Conservation (phyloP, 2,797 vertebrate species). For the Oreortyx pictus region DNA sequence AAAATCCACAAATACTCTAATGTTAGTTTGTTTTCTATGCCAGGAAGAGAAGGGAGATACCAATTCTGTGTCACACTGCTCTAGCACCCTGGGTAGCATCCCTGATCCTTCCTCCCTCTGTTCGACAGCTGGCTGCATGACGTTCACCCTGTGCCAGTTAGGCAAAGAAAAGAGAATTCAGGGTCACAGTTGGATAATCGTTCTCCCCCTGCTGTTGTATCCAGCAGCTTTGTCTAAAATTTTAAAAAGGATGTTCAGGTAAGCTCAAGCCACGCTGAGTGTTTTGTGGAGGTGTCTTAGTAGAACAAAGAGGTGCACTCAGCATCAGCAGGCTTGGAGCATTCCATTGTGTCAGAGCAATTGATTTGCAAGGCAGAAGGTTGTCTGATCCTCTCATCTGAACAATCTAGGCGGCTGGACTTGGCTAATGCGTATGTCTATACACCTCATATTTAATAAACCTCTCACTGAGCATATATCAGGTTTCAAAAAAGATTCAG, state of each 20-base stretch:
- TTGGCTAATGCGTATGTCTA: conserved; percentile 36
- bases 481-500: background rate
- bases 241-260: background rate
- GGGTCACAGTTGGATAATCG: background rate
- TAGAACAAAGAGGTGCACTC: background rate
- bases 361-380: conserved; percentile 54
- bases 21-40: background rate
- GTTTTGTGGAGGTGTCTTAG: background rate
- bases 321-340: background rate
- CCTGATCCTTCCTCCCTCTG: background rate
- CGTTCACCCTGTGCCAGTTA: background rate
- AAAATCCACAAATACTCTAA: background rate
- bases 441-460: conserved; percentile 43
- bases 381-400: conserved; percentile 21
- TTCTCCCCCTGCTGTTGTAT: background rate
- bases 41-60: background rate
- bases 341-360: background rate
- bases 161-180: background rate
- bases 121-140: background rate
- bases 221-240: background rate
- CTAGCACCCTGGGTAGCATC: background rate
- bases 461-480: background rate
- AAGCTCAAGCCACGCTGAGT: background rate
- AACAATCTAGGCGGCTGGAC: conserved; percentile 50
- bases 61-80: background rate